These are phyloP conservation scores for Dryobates pubescens DNA, from an alignment of 2,797 vertebrate species.

Conservation along the genomic window DNA sequence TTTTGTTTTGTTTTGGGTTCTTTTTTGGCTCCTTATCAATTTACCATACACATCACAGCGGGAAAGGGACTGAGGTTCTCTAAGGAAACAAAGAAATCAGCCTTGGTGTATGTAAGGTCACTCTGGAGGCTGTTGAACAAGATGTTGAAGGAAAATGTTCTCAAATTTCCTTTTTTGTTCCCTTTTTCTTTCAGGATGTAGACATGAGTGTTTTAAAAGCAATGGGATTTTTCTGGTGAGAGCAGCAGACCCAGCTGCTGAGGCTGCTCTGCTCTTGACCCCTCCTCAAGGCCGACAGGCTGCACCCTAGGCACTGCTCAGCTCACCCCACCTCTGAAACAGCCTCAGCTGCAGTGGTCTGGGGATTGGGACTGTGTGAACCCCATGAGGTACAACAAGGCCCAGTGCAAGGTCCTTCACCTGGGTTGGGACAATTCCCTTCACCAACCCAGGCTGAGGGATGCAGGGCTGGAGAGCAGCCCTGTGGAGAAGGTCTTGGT, in stretches of 20 bases:
- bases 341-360: not conserved
- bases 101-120: not conserved
- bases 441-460: too few species aligned
- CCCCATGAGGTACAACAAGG: too few species aligned
- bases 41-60: not conserved
- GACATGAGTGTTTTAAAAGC: not conserved
- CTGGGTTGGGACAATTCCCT: too few species aligned
- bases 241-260: too few species aligned
- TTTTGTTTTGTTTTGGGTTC: too few species aligned
- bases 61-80: not conserved
- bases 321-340: not conserved
- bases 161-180: not conserved
- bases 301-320: not conserved
- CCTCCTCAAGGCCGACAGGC: fast-evolving
- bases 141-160: not conserved
- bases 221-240: not conserved
- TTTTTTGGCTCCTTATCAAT: fast-evolving
- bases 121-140: fast-evolving
- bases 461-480: too few species aligned
- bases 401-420: too few species aligned
- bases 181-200: not conserved
- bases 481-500: too few species aligned
- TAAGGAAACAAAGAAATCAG: not conserved
- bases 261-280: too few species aligned
- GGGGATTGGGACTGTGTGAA: too few species aligned